Base-by-base conservation (phyloP, 2,888 invertebrate species). In the Timema cristinae region DNA sequence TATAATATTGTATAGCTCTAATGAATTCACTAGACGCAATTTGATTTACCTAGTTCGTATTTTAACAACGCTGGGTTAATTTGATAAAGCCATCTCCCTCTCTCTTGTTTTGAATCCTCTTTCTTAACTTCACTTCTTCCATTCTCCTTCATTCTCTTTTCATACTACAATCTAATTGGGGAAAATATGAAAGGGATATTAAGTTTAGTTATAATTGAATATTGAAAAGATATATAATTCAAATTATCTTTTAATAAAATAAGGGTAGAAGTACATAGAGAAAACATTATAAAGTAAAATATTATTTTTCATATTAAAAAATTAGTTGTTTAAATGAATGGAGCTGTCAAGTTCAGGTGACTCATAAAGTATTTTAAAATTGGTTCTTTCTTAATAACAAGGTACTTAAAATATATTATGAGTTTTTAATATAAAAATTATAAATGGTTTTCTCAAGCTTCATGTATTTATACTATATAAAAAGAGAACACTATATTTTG, bases 101-200 rank as follows among this genome's bases (percentile, higher is more conserved):
- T 47, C 32, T 47, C 63, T 63, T 63, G 47, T 63, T 63, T 63
- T 32, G 63, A 11, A 48, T 48, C 48, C 63, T 63, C 2, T 63
- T n/a, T 59, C 63, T 63, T 48, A 5, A 4, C 48, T 48, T 16
- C 47, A 7, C 63, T 6, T 10, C 32, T n/a, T 63, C 63, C 48
- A 32, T 63, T 63, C 63, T 48, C 47, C 47, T 10, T 2, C 63
- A 13, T 47, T 63, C n/a, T 32, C 70, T 66, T 10, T 47, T 15
- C 51, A 32, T 63, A 66, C 59, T 68, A 32, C 32, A 61, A 70
- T 51, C 67, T 72, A 72, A 72, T 72, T 72, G 72, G 72, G 32
- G 52, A 69, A 72, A 72, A 70, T 72, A 72, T 70, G 70, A 73
- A 69, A 73, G 61, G 71, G 71, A 73, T 69, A 73, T 73, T 69